phyloP scores from a whole-genome alignment of 2,113 vertebrate species.

The Hemibagrus wyckioides region DNA sequence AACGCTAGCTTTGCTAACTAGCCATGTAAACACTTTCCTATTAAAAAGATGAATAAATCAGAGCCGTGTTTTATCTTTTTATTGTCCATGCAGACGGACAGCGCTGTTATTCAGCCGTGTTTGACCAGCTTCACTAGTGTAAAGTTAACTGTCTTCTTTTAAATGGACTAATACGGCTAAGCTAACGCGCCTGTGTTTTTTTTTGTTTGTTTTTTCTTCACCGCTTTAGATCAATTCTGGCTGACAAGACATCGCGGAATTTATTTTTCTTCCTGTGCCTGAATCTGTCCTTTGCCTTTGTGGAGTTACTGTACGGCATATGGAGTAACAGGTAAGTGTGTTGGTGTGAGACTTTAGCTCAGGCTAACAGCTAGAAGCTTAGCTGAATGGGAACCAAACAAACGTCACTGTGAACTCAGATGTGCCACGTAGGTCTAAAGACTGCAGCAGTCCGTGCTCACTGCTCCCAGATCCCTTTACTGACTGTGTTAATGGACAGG shows the following conservation, averaged over 20 bases:
- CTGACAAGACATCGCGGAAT: slow-evolving; percentile 93
- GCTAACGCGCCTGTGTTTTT: background rate
- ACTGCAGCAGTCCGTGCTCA: background rate
- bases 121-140: background rate
- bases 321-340: slow-evolving; percentile 95
- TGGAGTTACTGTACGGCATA: slow-evolving; percentile 91
- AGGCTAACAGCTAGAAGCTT: background rate
- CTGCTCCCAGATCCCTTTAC: background rate
- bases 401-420: slow-evolving; percentile 42
- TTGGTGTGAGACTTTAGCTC: background rate
- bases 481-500: background rate
- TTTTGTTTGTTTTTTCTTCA: background rate
- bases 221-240: slow-evolving; percentile 84
- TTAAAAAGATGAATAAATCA: background rate
- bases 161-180: background rate
- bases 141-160: background rate
- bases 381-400: background rate
- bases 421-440: slow-evolving; percentile 74
- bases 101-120: background rate
- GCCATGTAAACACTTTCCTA: background rate
- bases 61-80: background rate
- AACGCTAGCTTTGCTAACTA: slow-evolving; percentile 4
- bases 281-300: slow-evolving; percentile 95
- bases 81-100: background rate
- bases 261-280: slow-evolving; percentile 93